Evolutionary conservation across 2,888 invertebrate species (phyloP).

Genomic region (Cyrtodaria siliqua): DNA sequence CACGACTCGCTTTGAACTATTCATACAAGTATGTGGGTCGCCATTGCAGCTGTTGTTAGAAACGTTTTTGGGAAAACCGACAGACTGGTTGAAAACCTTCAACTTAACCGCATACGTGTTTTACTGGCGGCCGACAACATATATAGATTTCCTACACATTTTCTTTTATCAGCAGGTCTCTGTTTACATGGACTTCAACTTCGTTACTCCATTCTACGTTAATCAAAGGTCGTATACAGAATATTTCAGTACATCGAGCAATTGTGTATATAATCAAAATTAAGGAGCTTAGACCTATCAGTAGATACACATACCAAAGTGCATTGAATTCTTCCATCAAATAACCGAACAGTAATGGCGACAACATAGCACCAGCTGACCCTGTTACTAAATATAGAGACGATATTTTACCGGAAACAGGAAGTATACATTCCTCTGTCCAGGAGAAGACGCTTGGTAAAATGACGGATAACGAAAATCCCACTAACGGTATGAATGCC

Average conservation of each 20-base stretch:
- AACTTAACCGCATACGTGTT: no score
- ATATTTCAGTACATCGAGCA: background rate
- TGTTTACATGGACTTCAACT: no score
- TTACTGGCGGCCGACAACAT: no score
- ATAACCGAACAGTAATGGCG: constrained; percentile 53
- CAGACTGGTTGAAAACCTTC: no score
- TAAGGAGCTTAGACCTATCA: constrained; percentile 42
- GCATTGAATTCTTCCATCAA: constrained; percentile 44
- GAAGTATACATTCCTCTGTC: constrained; percentile 37
- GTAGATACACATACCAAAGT: constrained; percentile 55
- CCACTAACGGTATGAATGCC: constrained; percentile 81
- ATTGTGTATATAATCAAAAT: constrained; percentile 33
- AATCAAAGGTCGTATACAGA: no score
- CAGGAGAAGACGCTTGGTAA: constrained; percentile 73
- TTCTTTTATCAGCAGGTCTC: no score
- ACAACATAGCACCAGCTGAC: constrained; percentile 45
- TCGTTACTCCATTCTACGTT: no score
- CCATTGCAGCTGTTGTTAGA: no score
- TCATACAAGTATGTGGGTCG: no score
- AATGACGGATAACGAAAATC: constrained; percentile 84
- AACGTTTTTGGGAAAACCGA: no score
- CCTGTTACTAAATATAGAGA: constrained; percentile 44
- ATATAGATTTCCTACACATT: no score
- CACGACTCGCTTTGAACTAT: no score
- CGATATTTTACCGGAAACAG: constrained; percentile 50